These are phyloP conservation scores for Muricea muricata DNA, from an alignment of 92 coral and sea anemone genomes.

Conservation along the genomic window DNA sequence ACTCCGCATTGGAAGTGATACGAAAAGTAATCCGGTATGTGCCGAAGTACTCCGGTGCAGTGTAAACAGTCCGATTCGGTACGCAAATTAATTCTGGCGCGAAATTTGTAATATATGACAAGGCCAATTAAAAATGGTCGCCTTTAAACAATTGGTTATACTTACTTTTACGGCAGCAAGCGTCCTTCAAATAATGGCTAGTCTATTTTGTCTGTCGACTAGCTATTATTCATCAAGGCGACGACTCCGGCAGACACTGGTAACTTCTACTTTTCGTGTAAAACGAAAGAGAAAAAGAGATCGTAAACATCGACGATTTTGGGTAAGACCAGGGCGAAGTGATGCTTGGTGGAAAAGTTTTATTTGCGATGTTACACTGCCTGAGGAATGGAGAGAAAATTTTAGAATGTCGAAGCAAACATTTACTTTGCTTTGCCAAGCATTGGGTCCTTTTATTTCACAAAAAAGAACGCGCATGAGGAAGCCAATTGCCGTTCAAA, in stretches of 20 bases:
- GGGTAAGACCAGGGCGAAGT: conserved; percentile 66
- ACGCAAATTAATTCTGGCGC: conserved; percentile 51
- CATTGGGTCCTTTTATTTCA: too few relatives aligned
- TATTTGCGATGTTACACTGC: conserved; percentile 26
- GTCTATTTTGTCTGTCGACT: background rate
- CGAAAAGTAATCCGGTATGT: conserved; percentile 55
- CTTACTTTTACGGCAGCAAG: conserved; percentile 10
- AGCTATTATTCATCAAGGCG: background rate
- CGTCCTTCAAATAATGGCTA: conserved; percentile 24
- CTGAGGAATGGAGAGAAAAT: conserved; percentile 67
- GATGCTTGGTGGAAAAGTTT: conserved; percentile 40
- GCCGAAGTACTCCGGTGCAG: conserved; percentile 37
- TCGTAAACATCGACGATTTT: conserved; percentile 34
- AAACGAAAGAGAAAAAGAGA: background rate
- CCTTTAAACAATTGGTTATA: conserved; percentile 14
- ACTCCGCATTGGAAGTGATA: conserved; percentile 55
- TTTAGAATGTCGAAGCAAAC: too few relatives aligned
- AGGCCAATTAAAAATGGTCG: background rate
- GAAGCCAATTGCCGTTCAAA: too few relatives aligned
- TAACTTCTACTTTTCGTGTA: background rate
- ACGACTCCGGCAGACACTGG: background rate
- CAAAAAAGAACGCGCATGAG: too few relatives aligned
- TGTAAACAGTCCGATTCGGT: conserved; percentile 44
- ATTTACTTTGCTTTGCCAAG: too few relatives aligned
- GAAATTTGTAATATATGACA: background rate